Base-by-base conservation (phyloP, 2,797 vertebrate species). In the Cynopterus sphinx region DNA sequence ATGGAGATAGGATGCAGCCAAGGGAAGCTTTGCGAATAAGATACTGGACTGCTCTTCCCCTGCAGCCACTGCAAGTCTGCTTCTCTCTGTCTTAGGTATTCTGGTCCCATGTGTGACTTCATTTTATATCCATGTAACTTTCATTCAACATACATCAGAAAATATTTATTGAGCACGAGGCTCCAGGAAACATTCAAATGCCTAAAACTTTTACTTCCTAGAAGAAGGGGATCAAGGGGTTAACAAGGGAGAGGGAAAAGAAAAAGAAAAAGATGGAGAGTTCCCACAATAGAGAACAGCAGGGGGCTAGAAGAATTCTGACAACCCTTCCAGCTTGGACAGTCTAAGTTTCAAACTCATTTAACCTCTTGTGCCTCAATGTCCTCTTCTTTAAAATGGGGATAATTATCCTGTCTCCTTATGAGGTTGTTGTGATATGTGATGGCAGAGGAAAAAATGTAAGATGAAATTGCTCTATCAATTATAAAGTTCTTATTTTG, bases 261-360 rank as follows among this genome's bases (percentile, higher is more conserved):
- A 51, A 61, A 26, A 63, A 10, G 67, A 26, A 13, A 63, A 28
- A 85, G 39, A 41, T 26, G 75, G 17, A 53, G 4, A 28, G 10
- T 3, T 15, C 1, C 15, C 1, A 6, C 1, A 15, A 7, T 43
- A 65, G 1, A 84, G 16, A 55, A 1, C 0, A 1, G 3, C 26
- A 26, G 5, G 13, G 8, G 1, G 2, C 67, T 51, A 51, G 17
- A 75, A 74, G 15, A 65, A 86, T n/a, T 26, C 24, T 12, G 12
- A 41, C 24, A 81, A 10, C 9, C 8, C 17, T 67, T 70, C 46
- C 51, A 57, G 57, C 9, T 53, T 57, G 28, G 21, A 22, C 15
- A 6, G 21, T 63, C n/a, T n/a, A 65, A 33, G 15, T 59, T 13
- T 75, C 70, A 53, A 26, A 31, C 1, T 26, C 28, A 4, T 3